phyloP scores from a whole-genome alignment of 35 echinoderm and acorn worm genomes.

The Acanthaster planci region DNA sequence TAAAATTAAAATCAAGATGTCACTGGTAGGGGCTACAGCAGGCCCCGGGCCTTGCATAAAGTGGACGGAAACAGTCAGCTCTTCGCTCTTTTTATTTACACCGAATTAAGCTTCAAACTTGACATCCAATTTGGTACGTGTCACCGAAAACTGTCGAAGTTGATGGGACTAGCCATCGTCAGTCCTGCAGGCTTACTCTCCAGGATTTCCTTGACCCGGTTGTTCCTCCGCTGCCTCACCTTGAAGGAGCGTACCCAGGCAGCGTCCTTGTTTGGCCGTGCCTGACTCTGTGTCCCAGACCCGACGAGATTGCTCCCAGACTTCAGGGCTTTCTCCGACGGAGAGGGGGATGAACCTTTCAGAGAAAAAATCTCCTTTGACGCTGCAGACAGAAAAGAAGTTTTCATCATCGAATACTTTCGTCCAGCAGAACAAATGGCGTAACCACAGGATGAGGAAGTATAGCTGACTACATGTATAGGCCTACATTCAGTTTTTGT shows the following conservation, averaged over 20 bases:
- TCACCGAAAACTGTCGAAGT: slow-evolving; percentile 29
- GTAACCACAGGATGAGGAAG: too few species aligned
- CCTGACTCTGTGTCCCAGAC: background rate
- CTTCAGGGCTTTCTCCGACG: slow-evolving; percentile 14
- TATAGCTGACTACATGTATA: too few species aligned
- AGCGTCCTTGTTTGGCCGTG: slow-evolving; percentile 9
- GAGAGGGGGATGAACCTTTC: slow-evolving; percentile 24
- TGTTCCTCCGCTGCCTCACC: slow-evolving; percentile 37
- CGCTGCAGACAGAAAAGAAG: slow-evolving; percentile 20
- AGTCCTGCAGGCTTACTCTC: slow-evolving; percentile 33
- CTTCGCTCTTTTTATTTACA: too few species aligned
- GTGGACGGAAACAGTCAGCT: too few species aligned
- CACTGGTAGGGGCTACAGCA: too few species aligned
- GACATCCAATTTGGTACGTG: background rate
- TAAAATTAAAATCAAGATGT: too few species aligned
- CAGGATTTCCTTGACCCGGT: slow-evolving; percentile 31
- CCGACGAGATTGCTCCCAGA: background rate
- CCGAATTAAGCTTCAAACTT: too few species aligned
- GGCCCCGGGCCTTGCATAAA: too few species aligned
- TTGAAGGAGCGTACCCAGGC: slow-evolving; percentile 46
- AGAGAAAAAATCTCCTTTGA: slow-evolving; percentile 11
- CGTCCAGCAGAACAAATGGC: too few species aligned
- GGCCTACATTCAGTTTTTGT: too few species aligned
- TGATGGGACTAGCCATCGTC: background rate
- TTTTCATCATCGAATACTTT: too few species aligned